Conservation (phyloP, 2,888 invertebrate genomes). For the Drosophila multiciliata region DNA sequence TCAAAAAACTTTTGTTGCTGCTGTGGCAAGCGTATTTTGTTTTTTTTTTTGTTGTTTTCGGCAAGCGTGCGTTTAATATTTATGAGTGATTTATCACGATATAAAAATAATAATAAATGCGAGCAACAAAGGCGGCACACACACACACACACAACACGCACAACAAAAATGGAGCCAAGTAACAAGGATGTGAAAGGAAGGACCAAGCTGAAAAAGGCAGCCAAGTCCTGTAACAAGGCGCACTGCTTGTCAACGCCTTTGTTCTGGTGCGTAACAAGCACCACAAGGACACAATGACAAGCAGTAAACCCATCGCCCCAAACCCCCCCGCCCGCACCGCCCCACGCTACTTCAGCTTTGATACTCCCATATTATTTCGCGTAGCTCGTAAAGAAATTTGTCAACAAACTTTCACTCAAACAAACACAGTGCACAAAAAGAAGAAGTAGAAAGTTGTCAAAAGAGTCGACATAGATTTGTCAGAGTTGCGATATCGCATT, state of each 20-base stretch:
- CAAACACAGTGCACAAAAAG: conserved; percentile 3
- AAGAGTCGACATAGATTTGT: conserved; percentile 34
- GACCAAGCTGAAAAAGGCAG: background rate
- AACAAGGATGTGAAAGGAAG: conserved; percentile 27
- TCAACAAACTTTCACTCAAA: conserved; percentile 55
- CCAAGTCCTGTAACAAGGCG: conserved; percentile 43
- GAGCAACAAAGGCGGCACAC: conserved; percentile 49
- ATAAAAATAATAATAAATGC: conserved; percentile 82
- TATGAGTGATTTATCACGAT: conserved; percentile 82
- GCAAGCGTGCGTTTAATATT: conserved; percentile 81
- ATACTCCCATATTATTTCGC: conserved; percentile 31
- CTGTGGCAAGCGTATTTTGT: background rate
- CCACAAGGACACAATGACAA: conserved; percentile 57
- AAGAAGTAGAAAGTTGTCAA: background rate
- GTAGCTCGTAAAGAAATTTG: conserved; percentile 68
- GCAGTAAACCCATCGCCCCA: background rate
- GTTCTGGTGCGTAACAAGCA: conserved; percentile 67
- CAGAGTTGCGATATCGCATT: conserved; percentile 38
- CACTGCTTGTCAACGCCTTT: conserved; percentile 65
- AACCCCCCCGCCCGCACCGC: background rate
- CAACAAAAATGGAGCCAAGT: conserved; percentile 17
- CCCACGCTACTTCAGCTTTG: conserved; percentile 17
- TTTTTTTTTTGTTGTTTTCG: conserved; percentile 27
- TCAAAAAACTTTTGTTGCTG: conserved; percentile 58
- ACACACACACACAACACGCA: conserved; percentile 39